A percentile compares a stretch with the other conserved stretches of the same genome.
phyloP scores from a whole-genome alignment of 2,797 vertebrate species.

The Arnoldichthys spilopterus region DNA sequence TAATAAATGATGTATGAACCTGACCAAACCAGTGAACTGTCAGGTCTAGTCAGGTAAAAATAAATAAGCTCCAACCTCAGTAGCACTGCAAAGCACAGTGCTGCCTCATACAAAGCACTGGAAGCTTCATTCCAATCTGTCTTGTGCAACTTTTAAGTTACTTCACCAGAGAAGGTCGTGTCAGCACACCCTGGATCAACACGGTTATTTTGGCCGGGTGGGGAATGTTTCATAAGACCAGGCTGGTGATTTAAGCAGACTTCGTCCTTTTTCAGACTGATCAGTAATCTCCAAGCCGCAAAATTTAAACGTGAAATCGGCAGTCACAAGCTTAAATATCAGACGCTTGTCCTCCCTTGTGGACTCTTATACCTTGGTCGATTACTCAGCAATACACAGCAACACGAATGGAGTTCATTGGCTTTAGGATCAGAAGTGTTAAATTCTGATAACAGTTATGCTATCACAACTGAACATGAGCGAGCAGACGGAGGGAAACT shows the following conservation, averaged over 20 bases:
- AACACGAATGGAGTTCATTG: neutral
- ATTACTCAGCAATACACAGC: neutral
- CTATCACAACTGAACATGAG: slow-evolving; percentile 12
- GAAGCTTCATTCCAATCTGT: neutral
- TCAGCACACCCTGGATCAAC: slow-evolving; percentile 15
- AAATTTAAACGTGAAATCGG: slow-evolving; percentile 4
- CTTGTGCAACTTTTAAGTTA: neutral
- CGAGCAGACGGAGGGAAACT: neutral
- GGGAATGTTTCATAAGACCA: slow-evolving; percentile 1
- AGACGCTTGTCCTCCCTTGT: neutral
- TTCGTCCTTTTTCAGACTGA: neutral
- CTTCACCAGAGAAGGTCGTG: neutral
- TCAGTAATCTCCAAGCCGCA: neutral
- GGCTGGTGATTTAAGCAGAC: slow-evolving; percentile 1
- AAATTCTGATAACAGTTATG: neutral
- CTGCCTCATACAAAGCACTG: neutral
- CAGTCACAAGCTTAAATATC: neutral
- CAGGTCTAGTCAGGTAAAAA: neutral
- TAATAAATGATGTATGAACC: neutral
- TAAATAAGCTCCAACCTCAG: neutral
- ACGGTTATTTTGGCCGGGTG: neutral
- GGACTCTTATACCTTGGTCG: neutral
- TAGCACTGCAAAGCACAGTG: too few relatives aligned
- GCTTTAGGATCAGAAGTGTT: slow-evolving; percentile 2
- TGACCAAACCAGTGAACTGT: neutral